Percentiles rank a stretch among this genome's conserved stretches.
phyloP scores from a whole-genome alignment of 2,888 invertebrate genomes.

The Baronia brevicornis region DNA sequence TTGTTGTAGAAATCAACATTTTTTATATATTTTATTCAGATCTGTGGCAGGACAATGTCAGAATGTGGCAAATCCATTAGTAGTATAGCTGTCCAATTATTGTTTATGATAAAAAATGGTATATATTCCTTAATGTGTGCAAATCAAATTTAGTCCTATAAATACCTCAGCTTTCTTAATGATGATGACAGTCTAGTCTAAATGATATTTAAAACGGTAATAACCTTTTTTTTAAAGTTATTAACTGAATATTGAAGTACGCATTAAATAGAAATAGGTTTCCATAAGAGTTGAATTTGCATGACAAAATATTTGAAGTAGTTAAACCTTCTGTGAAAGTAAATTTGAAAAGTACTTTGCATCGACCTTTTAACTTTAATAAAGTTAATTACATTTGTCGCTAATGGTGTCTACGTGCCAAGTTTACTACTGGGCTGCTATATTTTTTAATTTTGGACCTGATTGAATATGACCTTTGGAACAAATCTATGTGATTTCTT shows the following conservation, averaged over 20 bases:
- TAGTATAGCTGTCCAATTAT: no score
- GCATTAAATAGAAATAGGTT: conserved; percentile 6
- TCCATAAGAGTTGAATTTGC: conserved; percentile 10
- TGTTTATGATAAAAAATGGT: no score
- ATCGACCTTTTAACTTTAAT: conserved; percentile 23
- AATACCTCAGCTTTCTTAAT: no score
- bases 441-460: conserved; percentile 3
- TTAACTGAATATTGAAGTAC: conserved; percentile 12
- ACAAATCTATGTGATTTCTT: background rate
- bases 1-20: no score
- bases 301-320: conserved; percentile 17
- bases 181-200: no score
- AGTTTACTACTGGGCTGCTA: conserved; percentile 10
- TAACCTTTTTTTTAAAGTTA: conserved; percentile 14
- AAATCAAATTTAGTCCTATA: no score
- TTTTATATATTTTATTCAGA: no score
- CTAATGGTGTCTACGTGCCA: conserved; percentile 21
- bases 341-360: conserved; percentile 21
- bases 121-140: no score
- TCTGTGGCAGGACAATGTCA: no score
- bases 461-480: no score
- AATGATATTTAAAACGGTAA: no score
- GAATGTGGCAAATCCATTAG: no score
- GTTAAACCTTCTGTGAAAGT: conserved; percentile 18
- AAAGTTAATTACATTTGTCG: conserved; percentile 22